Evolutionary conservation across 2,113 vertebrate genomes (phyloP).

Genomic region (Strigops habroptila): DNA sequence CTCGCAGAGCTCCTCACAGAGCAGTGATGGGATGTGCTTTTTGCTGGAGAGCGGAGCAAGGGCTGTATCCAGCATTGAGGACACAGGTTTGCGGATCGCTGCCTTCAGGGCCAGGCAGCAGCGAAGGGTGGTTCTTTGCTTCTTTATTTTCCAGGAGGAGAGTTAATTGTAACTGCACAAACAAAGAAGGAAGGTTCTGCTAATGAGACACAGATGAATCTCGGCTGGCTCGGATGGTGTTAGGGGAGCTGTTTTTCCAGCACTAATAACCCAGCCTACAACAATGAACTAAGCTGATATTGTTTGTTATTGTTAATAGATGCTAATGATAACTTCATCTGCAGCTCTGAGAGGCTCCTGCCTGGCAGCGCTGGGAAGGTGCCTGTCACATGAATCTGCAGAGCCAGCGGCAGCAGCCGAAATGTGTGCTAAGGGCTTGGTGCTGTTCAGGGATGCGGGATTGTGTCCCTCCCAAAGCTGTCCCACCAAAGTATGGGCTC

Average conservation of each 20-base stretch:
- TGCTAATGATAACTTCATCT: not conserved
- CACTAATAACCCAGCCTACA: constrained; percentile 2
- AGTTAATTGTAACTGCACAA: not conserved
- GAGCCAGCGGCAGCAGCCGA: accelerated
- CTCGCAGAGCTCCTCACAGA: accelerated
- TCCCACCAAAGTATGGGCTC: not conserved
- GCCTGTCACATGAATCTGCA: accelerated
- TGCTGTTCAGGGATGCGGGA: accelerated
- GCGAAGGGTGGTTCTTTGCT: not conserved
- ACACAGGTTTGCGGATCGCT: accelerated
- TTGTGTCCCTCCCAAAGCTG: accelerated
- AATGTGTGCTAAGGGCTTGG: accelerated
- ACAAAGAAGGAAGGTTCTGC: not conserved
- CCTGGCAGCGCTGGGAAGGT: not conserved
- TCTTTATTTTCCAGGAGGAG: not conserved
- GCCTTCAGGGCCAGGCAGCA: not conserved
- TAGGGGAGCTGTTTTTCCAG: constrained; percentile 35
- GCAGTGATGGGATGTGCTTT: accelerated
- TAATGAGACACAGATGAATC: constrained; percentile 47
- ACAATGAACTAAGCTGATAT: not conserved
- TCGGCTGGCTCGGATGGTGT: not conserved
- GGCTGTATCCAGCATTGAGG: not conserved
- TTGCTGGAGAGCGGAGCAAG: not conserved
- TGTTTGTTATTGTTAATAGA: constrained; percentile 18
- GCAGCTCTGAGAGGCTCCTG: not conserved